Evolutionary conservation across 2,888 invertebrate genomes (phyloP).

Genomic region (Clostera curtula): DNA sequence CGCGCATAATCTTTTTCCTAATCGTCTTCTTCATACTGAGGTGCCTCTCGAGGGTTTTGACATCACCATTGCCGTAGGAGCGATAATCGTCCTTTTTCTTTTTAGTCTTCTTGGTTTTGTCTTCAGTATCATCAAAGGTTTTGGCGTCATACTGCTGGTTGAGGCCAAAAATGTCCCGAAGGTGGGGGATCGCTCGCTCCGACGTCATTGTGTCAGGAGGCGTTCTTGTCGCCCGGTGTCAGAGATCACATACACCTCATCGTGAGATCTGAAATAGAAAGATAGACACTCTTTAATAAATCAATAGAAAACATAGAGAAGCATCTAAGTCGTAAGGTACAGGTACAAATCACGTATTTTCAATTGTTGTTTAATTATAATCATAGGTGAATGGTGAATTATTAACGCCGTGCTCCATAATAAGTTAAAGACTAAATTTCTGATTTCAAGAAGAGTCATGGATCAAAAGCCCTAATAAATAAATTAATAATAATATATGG

Average conservation of each 20-base stretch:
- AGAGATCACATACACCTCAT: conserved; percentile 59
- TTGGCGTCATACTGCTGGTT: conserved; percentile 71
- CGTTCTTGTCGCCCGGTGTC: conserved; percentile 32
- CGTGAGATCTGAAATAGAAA: conserved; percentile 55
- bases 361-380: too few species aligned
- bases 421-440: too few species aligned
- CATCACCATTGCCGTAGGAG: conserved; percentile 78
- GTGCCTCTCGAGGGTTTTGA: conserved; percentile 85
- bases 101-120: conserved; percentile 74
- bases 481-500: too few species aligned
- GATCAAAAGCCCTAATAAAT: too few species aligned
- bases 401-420: too few species aligned
- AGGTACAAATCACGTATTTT: too few species aligned
- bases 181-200: conserved; percentile 84
- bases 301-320: too few species aligned
- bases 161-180: conserved; percentile 83
- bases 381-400: too few species aligned
- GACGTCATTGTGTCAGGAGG: conserved; percentile 73
- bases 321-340: too few species aligned
- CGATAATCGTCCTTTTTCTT: conserved; percentile 82
- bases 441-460: too few species aligned
- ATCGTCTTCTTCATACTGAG: conserved; percentile 92
- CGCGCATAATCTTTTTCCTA: conserved; percentile 89
- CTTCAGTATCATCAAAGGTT: conserved; percentile 61
- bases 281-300: too few species aligned